Conservation (phyloP, 1,140 invertebrate species). For the Nephotettix cincticeps region DNA sequence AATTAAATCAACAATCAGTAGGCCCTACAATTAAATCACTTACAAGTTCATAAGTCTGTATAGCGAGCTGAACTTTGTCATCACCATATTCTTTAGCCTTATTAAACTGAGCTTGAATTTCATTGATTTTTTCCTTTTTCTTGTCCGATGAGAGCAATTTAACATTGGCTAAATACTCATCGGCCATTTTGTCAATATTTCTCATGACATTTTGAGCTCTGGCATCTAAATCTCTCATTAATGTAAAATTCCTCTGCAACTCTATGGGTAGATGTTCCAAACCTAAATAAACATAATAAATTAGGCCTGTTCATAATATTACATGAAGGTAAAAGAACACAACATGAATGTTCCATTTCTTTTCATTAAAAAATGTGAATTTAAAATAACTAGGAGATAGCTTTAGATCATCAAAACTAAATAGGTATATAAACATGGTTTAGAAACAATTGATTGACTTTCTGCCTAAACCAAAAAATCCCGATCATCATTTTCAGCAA, state of each 20-base stretch:
- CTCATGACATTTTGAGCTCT: slow-evolving; percentile 87
- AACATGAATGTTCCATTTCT: too few relatives aligned
- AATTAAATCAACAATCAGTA: too few relatives aligned
- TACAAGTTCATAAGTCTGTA: slow-evolving; percentile 96
- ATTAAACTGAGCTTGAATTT: slow-evolving; percentile 84
- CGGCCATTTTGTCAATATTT: slow-evolving; percentile 84
- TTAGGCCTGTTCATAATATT: too few relatives aligned
- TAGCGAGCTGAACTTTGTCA: slow-evolving; percentile 95
- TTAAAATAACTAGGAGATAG: too few relatives aligned
- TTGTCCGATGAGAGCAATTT: slow-evolving; percentile 67
- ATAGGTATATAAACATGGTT: too few relatives aligned
- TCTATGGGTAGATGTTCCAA: slow-evolving; percentile 93
- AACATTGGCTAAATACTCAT: slow-evolving; percentile 75
- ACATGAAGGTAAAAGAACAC: too few relatives aligned
- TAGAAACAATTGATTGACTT: too few relatives aligned
- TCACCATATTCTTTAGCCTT: slow-evolving; percentile 94
- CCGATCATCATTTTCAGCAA: too few relatives aligned
- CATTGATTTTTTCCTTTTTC: slow-evolving; percentile 77
- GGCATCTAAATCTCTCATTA: slow-evolving; percentile 93
- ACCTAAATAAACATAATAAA: slow-evolving; percentile 64
- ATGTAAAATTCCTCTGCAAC: slow-evolving; percentile 90
- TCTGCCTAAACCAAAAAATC: too few relatives aligned
- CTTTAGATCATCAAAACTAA: too few relatives aligned
- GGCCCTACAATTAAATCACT: slow-evolving; percentile 16
- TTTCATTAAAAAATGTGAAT: too few relatives aligned